Evolutionary conservation across 2,888 invertebrate species (phyloP), one percentile per base, ranked within the genome.

Genomic region (Heliconius ismenius): DNA sequence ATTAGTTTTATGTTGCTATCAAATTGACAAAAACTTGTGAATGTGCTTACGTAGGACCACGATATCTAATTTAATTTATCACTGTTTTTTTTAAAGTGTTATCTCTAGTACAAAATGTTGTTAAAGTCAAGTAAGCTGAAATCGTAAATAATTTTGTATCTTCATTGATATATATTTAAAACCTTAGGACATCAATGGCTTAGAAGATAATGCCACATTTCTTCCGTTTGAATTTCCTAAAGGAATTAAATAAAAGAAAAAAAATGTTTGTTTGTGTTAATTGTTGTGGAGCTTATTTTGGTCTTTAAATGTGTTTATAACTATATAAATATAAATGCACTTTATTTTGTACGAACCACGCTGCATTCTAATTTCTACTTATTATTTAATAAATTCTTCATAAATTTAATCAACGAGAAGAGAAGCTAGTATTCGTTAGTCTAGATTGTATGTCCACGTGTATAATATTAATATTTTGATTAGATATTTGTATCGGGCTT

Each of bases 191-290:
- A 36, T 26, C 36, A 72, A 32, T 49, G 32, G 62, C 39, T 70
- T 58, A 67, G 67, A n/a, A 60, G 76, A 76, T 76, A 78, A 70
- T 58, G 39, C 13, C 28, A 70, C 75, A 75, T 77, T 69, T 69
- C 60, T 75, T 75, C 75, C 75, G 77, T 64, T 79, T 75, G 49
- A 64, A 70, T 75, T 77, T 79, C 69, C 77, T 79, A 73, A 75
- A 75, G 49, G 70, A 49, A 65, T 77, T 73, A 58, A 15, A 21
- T 9, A 21, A 32, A 15, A 21, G 3, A 32, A 32, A 28, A 26
- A 21, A 43, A 24, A 24, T 43, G 4, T 49, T 24, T 43, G 7
- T 43, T 18, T 24, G 15, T n/a, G 39, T 32, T 36, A 65, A n/a
- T 24, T n/a, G n/a, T 60, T 60, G 9, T n/a, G 0, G 10, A 10